Evolutionary conservation across 2,113 vertebrate species (phyloP).

Genomic region (Eclectus roratus): DNA sequence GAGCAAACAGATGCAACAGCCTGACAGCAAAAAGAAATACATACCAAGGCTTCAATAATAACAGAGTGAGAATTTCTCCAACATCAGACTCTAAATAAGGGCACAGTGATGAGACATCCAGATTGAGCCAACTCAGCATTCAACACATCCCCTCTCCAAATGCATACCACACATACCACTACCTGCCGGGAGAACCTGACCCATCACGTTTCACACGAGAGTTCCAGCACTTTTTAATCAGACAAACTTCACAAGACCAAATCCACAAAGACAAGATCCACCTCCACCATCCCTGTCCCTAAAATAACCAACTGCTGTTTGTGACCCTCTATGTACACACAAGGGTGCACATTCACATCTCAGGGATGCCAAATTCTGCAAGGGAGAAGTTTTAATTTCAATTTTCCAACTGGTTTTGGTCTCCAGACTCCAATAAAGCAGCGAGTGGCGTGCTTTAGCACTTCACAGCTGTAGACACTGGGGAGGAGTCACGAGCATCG

Average conservation of each 20-base stretch:
- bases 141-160: background rate
- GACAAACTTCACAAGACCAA: background rate
- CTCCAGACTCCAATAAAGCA: background rate
- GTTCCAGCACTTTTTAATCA: background rate
- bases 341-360: background rate
- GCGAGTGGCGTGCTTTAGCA: background rate
- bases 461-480: background rate
- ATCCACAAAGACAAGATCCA: background rate
- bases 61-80: background rate
- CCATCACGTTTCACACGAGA: background rate
- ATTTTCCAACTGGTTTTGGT: background rate
- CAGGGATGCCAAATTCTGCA: background rate
- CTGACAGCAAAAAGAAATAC: background rate
- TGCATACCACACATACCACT: background rate
- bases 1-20: background rate
- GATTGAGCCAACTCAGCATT: background rate
- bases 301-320: background rate
- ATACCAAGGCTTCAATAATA: background rate
- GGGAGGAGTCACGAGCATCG: background rate
- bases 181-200: background rate
- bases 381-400: background rate
- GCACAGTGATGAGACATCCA: background rate
- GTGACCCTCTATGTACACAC: background rate
- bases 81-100: background rate
- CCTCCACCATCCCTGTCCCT: background rate